Conservation (phyloP, 2,113 vertebrate species). For the Uropsilus gracilis region DNA sequence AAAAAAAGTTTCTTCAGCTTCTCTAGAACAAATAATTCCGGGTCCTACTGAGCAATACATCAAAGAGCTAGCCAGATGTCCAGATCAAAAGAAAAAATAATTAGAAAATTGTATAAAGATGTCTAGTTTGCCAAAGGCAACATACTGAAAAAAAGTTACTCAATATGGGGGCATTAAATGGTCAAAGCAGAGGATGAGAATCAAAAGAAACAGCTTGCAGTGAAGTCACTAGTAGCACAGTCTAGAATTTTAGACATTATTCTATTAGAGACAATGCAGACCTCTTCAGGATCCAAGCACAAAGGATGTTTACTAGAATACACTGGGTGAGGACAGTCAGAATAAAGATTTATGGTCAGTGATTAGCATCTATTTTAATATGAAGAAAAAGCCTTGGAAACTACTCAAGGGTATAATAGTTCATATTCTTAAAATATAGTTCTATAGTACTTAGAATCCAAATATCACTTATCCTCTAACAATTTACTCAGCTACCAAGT, state of each 20-base stretch:
- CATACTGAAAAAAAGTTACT: conserved; percentile 35
- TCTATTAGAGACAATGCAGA: neutral
- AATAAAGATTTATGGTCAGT: neutral
- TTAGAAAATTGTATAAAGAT: conserved; percentile 73
- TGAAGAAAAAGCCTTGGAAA: neutral
- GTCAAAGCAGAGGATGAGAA: conserved; percentile 56
- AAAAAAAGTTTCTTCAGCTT: conserved; percentile 26
- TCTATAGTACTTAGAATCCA: too few relatives aligned
- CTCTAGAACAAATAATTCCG: conserved; percentile 56
- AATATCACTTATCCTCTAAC: neutral
- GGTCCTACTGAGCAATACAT: conserved; percentile 64
- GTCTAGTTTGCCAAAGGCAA: conserved; percentile 73
- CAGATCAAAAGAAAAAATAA: conserved; percentile 75
- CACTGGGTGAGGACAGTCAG: neutral
- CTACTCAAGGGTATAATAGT: neutral
- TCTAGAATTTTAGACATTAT: neutral
- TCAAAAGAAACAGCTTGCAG: conserved; percentile 50
- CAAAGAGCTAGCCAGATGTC: conserved; percentile 76
- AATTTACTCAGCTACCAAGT: neutral
- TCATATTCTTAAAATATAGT: neutral
- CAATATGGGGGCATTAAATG: conserved; percentile 44
- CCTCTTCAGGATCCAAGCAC: neutral
- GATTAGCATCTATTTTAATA: neutral
- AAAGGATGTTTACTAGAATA: neutral
- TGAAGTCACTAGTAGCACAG: neutral